These are phyloP conservation scores for Heterochromis multidens DNA, from an alignment of 2,113 vertebrate species.

Conservation along the genomic window DNA sequence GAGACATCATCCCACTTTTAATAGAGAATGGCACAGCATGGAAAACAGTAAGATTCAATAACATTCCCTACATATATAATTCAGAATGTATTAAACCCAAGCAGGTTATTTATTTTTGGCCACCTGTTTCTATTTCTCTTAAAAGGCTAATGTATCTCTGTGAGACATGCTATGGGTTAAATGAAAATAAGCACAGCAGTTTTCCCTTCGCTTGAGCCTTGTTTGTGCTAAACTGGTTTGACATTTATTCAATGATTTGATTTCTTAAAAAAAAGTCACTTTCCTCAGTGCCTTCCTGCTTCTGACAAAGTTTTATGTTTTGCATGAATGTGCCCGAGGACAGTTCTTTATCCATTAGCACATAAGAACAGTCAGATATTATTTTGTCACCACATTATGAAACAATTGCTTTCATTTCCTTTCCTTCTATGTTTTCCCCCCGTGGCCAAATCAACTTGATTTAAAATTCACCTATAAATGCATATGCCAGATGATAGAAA, in stretches of 20 bases:
- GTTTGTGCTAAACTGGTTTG: constrained; percentile 9
- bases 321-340: constrained; percentile 42
- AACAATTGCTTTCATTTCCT: constrained; percentile 62
- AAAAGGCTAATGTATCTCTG: constrained; percentile 1
- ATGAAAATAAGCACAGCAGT: constrained; percentile 30
- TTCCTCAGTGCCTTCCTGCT: background rate
- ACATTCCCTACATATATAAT: background rate
- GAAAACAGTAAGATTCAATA: background rate
- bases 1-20: background rate
- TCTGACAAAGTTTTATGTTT: constrained; percentile 22
- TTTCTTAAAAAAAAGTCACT: constrained; percentile 21
- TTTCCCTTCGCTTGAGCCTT: constrained; percentile 18
- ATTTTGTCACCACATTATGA: constrained; percentile 53
- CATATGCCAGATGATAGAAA: constrained; percentile 39
- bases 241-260: constrained; percentile 35
- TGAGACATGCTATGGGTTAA: background rate
- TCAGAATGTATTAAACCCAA: background rate
- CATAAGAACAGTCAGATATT: constrained; percentile 41
- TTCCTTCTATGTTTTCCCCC: constrained; percentile 22
- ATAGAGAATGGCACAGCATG: background rate
- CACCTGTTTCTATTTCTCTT: background rate
- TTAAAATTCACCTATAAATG: constrained; percentile 46
- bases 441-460: constrained; percentile 54
- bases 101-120: background rate
- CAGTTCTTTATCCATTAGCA: constrained; percentile 50